Base-by-base conservation (phyloP, 1,140 invertebrate genomes). In the Aricia agestis region DNA sequence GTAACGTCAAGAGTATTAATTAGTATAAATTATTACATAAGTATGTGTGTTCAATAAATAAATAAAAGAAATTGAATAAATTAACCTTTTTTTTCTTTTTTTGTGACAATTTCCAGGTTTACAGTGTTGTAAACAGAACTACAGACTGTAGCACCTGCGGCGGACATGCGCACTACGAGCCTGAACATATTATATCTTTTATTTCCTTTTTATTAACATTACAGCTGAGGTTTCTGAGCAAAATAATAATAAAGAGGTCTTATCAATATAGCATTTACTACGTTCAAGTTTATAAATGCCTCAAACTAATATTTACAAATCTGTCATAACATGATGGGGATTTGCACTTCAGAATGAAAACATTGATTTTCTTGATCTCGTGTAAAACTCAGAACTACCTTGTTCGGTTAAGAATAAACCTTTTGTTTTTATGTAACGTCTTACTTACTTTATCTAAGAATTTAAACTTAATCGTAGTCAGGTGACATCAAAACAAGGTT, bases 81-180 rank as follows among this genome's bases (percentile, higher is more conserved):
- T n/a, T n/a, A n/a, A n/a, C n/a, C n/a, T n/a, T n/a, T n/a, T n/a
- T n/a, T n/a, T n/a, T n/a, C n/a, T 7, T 36, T 36, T 5, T 36
- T 36, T 4, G 36, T 36, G 9, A 36, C 5, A 6, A 36, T 36
- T 36, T 36, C 36, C 45, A 52, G 45, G 45, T 52, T 52, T 52
- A 52, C 10, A 52, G 15, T 61, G 31, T 70, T 70, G 65, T 66
- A 74, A 71, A 76, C 75, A 76, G 52, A 42, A 52, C 63, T 74
- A 68, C n/a, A n/a, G n/a, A n/a, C 72, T 71, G 75, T 66, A 76
- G 68, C 58, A 72, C 68, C 73, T 68, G 69, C 52, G 57, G 32
- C 32, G 17, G 65, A 67, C 75, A 76, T 76, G 75, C 75, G 75
- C 71, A 69, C 25, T 72, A 32, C 36, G 19, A n/a, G 19, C 32